Percentiles rank a stretch among this genome's conserved stretches.
Conservation (phyloP, 1,140 invertebrate genomes). For the Sitophilus oryzae region DNA sequence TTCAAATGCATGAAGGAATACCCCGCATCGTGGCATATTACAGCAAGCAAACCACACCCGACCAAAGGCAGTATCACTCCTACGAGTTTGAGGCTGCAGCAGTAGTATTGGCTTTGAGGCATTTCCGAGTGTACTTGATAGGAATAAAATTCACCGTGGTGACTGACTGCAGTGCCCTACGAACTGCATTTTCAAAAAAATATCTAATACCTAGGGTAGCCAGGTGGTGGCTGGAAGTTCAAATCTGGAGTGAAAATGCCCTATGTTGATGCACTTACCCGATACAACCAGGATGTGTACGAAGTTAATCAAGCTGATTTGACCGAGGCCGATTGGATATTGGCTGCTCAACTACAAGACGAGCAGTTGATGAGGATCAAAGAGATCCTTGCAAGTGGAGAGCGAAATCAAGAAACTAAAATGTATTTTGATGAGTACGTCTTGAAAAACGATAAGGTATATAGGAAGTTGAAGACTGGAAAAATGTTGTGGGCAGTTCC, state of each 20-base stretch:
- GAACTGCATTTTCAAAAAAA: conserved; percentile 24
- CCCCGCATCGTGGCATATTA: conserved; percentile 36
- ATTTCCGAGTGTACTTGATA: conserved; percentile 34
- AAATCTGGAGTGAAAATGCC: conserved; percentile 22
- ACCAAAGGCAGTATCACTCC: conserved; percentile 32
- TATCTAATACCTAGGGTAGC: conserved; percentile 34
- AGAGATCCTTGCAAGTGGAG: neutral
- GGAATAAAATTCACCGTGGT: conserved; percentile 30
- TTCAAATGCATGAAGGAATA: neutral
- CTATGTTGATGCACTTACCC: conserved; percentile 34
- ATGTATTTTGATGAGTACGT: neutral
- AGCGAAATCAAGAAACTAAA: no score
- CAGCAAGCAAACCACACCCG: conserved; percentile 30
- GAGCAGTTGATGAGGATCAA: neutral
- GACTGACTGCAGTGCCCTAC: conserved; percentile 34
- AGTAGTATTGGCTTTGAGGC: conserved; percentile 29
- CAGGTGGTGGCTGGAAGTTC: conserved; percentile 37
- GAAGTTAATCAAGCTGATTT: neutral
- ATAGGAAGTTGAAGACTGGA: neutral
- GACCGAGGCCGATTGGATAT: conserved; percentile 5
- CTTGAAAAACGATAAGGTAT: neutral
- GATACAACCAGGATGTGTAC: conserved; percentile 9
- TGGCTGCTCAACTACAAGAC: conserved; percentile 7
- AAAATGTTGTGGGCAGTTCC: no score
- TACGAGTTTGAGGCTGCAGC: conserved; percentile 37